Base-by-base conservation (phyloP, 2,797 vertebrate genomes). In the Hoplostethus atlanticus region DNA sequence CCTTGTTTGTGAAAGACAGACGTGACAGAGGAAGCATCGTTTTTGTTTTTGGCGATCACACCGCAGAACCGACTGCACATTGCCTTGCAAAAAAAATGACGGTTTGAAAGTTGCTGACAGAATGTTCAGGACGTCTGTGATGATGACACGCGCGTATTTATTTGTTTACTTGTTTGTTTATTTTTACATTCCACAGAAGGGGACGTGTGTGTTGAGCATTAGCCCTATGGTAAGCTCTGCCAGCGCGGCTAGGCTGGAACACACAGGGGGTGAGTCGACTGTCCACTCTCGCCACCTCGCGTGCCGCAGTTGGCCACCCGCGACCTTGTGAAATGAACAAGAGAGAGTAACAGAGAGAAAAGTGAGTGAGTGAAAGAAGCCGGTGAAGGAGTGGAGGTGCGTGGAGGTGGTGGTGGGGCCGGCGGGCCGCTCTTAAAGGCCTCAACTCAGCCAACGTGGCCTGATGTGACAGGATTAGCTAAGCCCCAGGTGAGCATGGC, bases 401-500 rank as follows among this genome's bases (percentile, higher is more conserved):
- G 48, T 28, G 16, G 79, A 81, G 66, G 76, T 83, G 64, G 80
- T 59, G 31, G 6, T 71, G 71, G 62, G 50, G 38, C 11, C 34
- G 64, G 21, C 21, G 21, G 21, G 21, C 21, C 21, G 21, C 86
- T 86, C 80, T 78, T 88, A 90, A 87, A 90, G 82, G 81, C 92
- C 89, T 94, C 94, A 93, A 90, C 82, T 87, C 81, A 86, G 88
- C 86, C 86, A 81, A 88, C 66, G 83, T 91, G 84, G 93, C 84
- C 90, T 88, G 88, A 94, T 92, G 94, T 94, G 94, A 94, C 94
- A 94, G 87, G 92, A 94, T 95, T 95, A 95, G 93, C 91, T 87
- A 92, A 94, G 93, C 93, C 89, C 91, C 87, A n/a, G 86, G 86
- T 94, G 94, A 94, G 87, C 92, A 94, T 85, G 86, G 84, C 93